A percentile compares a stretch with the other conserved stretches of the same genome.
phyloP scores from a whole-genome alignment of 2,888 invertebrate species.

The Eretmocerus hayati region DNA sequence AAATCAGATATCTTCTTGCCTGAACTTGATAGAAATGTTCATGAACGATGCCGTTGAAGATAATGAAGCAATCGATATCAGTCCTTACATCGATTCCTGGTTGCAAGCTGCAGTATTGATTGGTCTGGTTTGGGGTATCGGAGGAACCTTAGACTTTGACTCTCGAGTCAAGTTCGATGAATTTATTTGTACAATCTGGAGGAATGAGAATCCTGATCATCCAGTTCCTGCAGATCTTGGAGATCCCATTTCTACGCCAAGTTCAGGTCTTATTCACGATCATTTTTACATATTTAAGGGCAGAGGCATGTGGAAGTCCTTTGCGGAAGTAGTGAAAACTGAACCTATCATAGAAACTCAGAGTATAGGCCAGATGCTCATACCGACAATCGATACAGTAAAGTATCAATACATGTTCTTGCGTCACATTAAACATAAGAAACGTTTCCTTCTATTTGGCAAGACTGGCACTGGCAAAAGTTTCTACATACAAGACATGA shows the following conservation, averaged over 20 bases:
- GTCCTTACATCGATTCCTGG: conserved; percentile 64
- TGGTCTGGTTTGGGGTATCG: conserved; percentile 77
- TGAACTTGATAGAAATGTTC: conserved; percentile 69
- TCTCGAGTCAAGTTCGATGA: conserved; percentile 65
- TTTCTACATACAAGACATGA: conserved; percentile 66
- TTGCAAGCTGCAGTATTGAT: conserved; percentile 70
- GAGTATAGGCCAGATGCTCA: conserved; percentile 64
- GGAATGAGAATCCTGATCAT: conserved; percentile 45
- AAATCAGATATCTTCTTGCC: conserved; percentile 64
- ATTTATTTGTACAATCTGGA: conserved; percentile 54
- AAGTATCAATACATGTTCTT: conserved; percentile 70
- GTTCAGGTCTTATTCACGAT: conserved; percentile 73
- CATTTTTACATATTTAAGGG: conserved; percentile 74
- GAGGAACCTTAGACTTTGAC: conserved; percentile 67
- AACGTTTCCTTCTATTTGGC: conserved; percentile 68
- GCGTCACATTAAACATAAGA: conserved; percentile 64
- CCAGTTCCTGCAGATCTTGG: conserved; percentile 58
- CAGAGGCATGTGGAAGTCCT: conserved; percentile 82
- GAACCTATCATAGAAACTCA: conserved; percentile 59
- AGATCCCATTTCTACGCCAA: conserved; percentile 67
- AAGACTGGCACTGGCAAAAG: conserved; percentile 85
- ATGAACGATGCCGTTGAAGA: conserved; percentile 65
- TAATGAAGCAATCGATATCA: conserved; percentile 57
- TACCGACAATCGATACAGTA: conserved; percentile 82
- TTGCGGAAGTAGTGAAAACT: conserved; percentile 66